phyloP scores from a whole-genome alignment of 2,113 vertebrate genomes.

The Gobiocypris rarus region DNA sequence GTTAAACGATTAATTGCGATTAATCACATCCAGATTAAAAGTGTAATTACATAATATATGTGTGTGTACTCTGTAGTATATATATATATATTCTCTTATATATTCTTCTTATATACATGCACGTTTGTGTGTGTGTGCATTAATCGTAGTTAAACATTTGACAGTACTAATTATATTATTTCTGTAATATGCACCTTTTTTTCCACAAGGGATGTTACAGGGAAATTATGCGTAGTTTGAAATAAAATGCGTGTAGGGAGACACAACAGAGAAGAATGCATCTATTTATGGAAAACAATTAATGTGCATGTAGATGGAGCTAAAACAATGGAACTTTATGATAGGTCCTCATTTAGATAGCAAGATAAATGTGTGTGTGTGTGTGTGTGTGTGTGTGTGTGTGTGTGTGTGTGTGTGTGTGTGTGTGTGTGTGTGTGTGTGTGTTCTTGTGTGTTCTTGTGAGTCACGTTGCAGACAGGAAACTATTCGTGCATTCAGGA shows the following conservation, averaged over 20 bases:
- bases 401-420: neutral
- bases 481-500: constrained; percentile 68
- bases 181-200: too few relatives aligned
- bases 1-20: too few relatives aligned
- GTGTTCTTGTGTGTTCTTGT: constrained; percentile 12
- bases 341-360: neutral
- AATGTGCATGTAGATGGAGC: neutral
- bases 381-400: neutral
- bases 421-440: neutral
- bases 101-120: too few relatives aligned
- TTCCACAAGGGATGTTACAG: neutral
- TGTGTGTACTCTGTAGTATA: too few relatives aligned
- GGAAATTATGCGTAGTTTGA: neutral
- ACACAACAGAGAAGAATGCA: neutral
- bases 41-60: too few relatives aligned
- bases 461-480: constrained; percentile 69
- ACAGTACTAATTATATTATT: too few relatives aligned
- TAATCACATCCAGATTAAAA: too few relatives aligned
- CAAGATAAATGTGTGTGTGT: neutral
- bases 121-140: too few relatives aligned
- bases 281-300: neutral
- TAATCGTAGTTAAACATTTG: too few relatives aligned
- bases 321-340: neutral
- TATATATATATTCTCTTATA: too few relatives aligned
- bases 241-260: neutral